Evolutionary conservation across 53 echinoderm and acorn worm genomes (phyloP), one percentile per base, ranked within the genome.

Genomic region (Holothuria leucospilota): DNA sequence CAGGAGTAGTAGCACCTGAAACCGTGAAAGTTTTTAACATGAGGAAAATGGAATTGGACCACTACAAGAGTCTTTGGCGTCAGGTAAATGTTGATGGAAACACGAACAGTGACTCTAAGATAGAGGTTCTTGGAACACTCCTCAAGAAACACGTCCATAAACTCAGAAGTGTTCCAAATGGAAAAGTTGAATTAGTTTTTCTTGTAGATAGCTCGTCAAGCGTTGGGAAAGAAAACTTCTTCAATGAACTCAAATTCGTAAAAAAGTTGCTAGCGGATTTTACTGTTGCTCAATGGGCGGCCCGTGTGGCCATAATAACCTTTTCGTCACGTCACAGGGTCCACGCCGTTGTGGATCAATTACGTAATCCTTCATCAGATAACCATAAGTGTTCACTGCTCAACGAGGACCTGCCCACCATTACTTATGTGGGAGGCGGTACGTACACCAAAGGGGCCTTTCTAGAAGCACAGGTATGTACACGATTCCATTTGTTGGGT

Each of bases 241-340:
- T 98, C 84, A 98, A 98, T 89, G 98, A 98, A 69, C 87, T 98
- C 20, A 95, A 93, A 70, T 98, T 98, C 69, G 95, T 98, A 51
- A 91, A 93, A 78, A 95, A 98, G 73, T 81, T 95, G 15, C 68
- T 95, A 41, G 95, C 95, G 13, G 93, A 93, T 70, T 98, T 98
- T 63, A 90, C 93, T 56, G 98, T 95, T 52, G 93, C 98, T 6
- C 78, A 89, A 14, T 93, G 92, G 90, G 93, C 95, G 28, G 90
- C 98, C 0, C 78, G 95, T 26, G 95, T 98, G 39, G 88, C 92
- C 25, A 91, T 95, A n/a, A 84, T 98, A 63, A 98, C 98, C 1
- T 98, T 98, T 71, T 86, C 93, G 5, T 95, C 95, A 14, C 85
- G 83, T 41, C 92, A 95, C 77, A 77, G 95, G 18, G 98, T 98